Conservation (phyloP, 2,113 vertebrate genomes). For the Panurus biarmicus region DNA sequence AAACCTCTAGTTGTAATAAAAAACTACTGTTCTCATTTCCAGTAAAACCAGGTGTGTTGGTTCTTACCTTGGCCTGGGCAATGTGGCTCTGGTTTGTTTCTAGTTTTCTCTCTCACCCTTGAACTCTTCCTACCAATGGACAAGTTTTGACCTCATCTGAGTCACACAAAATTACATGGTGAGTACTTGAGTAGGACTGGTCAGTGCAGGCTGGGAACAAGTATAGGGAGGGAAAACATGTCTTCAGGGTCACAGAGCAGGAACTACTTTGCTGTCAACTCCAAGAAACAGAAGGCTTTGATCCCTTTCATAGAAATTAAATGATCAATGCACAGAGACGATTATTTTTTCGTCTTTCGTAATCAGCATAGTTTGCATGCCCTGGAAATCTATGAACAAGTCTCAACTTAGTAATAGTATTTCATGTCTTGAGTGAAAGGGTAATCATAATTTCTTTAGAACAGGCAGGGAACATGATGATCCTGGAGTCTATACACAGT, state of each 20-base stretch:
- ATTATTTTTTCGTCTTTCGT: neutral
- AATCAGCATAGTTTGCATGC: neutral
- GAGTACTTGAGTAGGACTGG: neutral
- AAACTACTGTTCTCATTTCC: neutral
- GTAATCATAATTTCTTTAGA: neutral
- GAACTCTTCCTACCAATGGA: neutral
- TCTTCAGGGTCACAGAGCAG: neutral
- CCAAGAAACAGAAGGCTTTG: neutral
- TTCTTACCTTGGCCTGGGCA: neutral
- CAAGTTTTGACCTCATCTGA: neutral
- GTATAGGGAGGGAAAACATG: too few species aligned
- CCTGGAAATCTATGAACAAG: neutral
- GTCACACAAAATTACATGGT: neutral
- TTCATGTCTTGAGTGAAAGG: neutral
- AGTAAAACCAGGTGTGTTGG: neutral
- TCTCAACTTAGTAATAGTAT: neutral
- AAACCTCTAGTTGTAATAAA: neutral
- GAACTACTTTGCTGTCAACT: neutral
- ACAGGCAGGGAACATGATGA: neutral
- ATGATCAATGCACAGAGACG: neutral
- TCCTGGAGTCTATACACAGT: neutral
- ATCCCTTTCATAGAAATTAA: neutral
- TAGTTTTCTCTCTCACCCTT: neutral
- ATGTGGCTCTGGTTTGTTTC: rapidly evolving
- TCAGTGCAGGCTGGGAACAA: neutral